Conservation (phyloP, 2,888 invertebrate species). For the Odontocolon sp. region DNA sequence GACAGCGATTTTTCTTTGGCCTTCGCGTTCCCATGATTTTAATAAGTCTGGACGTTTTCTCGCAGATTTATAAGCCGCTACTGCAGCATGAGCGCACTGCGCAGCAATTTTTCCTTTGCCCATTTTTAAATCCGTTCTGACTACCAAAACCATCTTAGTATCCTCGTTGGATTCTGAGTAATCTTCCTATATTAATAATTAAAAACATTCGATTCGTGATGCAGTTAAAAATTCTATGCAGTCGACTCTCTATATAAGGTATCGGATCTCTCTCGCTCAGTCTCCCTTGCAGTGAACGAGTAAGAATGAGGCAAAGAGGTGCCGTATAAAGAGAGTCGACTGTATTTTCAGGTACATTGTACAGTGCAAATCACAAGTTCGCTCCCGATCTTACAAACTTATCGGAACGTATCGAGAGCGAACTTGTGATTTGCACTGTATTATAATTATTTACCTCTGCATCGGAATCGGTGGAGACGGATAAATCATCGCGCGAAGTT, state of each 20-base stretch:
- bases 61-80: conserved; percentile 91
- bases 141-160: conserved; percentile 92
- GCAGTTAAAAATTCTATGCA: not conserved
- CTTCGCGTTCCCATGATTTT: conserved; percentile 85
- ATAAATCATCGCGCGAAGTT: conserved; percentile 34
- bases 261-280: too few species aligned
- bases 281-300: too few species aligned
- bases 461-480: conserved; percentile 27
- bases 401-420: too few species aligned
- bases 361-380: not conserved
- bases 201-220: conserved; percentile 11
- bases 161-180: conserved; percentile 76
- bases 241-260: too few species aligned
- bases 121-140: conserved; percentile 96
- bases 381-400: too few species aligned
- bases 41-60: conserved; percentile 85
- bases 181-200: conserved; percentile 26
- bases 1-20: conserved; percentile 94
- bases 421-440: too few species aligned
- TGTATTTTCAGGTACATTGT: not conserved
- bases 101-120: conserved; percentile 97
- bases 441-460: conserved; percentile 50
- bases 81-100: conserved; percentile 97
- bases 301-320: too few species aligned
- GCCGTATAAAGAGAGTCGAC: not conserved